phyloP scores from a whole-genome alignment of 2,888 invertebrate genomes.

The Euproctis similis region DNA sequence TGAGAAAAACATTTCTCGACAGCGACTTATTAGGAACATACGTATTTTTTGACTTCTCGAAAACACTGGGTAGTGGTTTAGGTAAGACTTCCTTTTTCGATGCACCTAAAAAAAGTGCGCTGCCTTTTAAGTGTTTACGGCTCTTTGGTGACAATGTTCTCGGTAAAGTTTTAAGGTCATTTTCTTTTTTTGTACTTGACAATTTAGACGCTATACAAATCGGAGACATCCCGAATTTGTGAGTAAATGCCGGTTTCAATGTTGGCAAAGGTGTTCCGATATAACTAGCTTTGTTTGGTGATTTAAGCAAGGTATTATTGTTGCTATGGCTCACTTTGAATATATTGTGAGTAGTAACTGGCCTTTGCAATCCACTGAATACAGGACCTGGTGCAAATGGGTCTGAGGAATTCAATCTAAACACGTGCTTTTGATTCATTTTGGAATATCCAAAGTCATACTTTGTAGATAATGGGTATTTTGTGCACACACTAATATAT shows the following conservation, averaged over 20 bases:
- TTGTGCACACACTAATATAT: slow-evolving; percentile 62
- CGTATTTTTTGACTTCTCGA: slow-evolving; percentile 63
- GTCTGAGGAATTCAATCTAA: slow-evolving; percentile 56
- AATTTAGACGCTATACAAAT: slow-evolving; percentile 44
- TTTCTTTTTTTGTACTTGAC: slow-evolving; percentile 44
- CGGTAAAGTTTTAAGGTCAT: slow-evolving; percentile 40
- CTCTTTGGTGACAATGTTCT: slow-evolving; percentile 53
- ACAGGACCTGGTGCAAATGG: slow-evolving; percentile 71
- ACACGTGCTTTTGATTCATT: slow-evolving; percentile 48
- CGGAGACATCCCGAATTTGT: slow-evolving; percentile 66
- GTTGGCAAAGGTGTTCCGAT: slow-evolving; percentile 51
- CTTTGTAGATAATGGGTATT: slow-evolving; percentile 57
- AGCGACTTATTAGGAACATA: slow-evolving; percentile 65
- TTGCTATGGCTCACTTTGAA: slow-evolving; percentile 67
- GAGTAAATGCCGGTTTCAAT: slow-evolving; percentile 59
- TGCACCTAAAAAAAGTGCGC: slow-evolving; percentile 28
- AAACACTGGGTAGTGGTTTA: slow-evolving; percentile 53
- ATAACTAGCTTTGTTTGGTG: slow-evolving; percentile 47
- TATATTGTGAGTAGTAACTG: slow-evolving; percentile 61
- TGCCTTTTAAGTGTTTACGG: slow-evolving; percentile 44
- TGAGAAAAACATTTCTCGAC: slow-evolving; percentile 64
- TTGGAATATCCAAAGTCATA: slow-evolving; percentile 59
- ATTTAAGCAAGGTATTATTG: slow-evolving; percentile 59
- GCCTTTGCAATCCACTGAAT: slow-evolving; percentile 64
- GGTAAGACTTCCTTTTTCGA: slow-evolving; percentile 48